A percentile compares a stretch with the other conserved stretches of the same genome.
phyloP scores from a whole-genome alignment of 2,888 invertebrate genomes.

The Eilema griseolum region DNA sequence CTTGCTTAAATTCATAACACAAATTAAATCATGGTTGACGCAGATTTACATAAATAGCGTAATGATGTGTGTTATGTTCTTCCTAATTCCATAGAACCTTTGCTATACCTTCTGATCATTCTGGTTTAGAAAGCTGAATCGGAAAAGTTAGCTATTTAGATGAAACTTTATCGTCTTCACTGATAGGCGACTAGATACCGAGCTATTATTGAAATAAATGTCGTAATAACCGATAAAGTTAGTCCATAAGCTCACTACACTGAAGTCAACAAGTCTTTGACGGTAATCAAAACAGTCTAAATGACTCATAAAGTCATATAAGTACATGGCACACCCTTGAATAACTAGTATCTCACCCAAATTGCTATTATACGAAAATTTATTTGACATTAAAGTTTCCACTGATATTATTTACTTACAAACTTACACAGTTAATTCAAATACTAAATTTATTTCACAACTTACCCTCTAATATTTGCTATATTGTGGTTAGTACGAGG shows the following conservation, averaged over 20 bases:
- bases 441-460: not conserved
- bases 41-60: not conserved
- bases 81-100: not conserved
- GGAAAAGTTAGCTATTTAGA: not conserved
- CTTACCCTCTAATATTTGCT: not conserved
- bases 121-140: not conserved
- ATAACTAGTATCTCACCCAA: not conserved
- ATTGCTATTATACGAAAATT: not conserved
- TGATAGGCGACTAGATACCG: not conserved
- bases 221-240: not conserved
- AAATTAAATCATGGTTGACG: too few relatives aligned
- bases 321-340: not conserved
- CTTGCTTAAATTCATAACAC: too few relatives aligned
- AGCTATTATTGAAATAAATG: not conserved
- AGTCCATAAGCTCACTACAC: not conserved
- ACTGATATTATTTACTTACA: not conserved
- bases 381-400: not conserved
- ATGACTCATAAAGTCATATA: not conserved
- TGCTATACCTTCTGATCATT: not conserved
- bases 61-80: not conserved
- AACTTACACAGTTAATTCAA: not conserved
- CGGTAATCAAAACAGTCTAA: not conserved
- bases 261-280: not conserved
- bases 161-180: not conserved
- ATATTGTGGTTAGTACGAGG: not conserved